Conservation (phyloP, 2,888 invertebrate species). For the Eristalis intricaria region DNA sequence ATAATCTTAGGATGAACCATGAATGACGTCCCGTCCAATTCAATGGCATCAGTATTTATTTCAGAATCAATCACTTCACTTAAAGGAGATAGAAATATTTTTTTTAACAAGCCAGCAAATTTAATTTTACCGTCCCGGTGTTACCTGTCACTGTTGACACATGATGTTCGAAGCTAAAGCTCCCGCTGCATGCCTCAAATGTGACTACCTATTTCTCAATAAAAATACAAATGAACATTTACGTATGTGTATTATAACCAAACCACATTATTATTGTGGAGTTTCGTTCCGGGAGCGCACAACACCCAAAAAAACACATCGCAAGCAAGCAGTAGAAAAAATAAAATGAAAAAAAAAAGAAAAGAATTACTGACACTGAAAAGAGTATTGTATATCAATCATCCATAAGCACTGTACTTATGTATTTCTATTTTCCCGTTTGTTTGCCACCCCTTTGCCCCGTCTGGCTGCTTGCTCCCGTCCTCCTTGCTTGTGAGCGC, state of each 20-base stretch:
- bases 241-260: background rate
- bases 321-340: background rate
- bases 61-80: background rate
- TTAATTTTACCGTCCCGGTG: background rate
- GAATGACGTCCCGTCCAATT: no score
- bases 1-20: no score
- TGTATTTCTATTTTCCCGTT: constrained; percentile 19
- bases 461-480: background rate
- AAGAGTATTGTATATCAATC: constrained; percentile 44
- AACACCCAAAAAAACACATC: constrained; percentile 14
- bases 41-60: no score
- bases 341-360: background rate
- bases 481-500: background rate
- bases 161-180: background rate
- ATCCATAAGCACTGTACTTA: constrained; percentile 41
- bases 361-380: constrained; percentile 20
- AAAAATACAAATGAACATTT: background rate
- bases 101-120: background rate
- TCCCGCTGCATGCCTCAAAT: background rate
- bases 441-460: background rate
- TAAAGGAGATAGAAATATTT: background rate
- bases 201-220: background rate
- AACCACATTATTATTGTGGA: background rate
- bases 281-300: constrained; percentile 24
- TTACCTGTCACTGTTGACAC: background rate